A percentile compares a stretch with the other conserved stretches of the same genome.
These are phyloP conservation scores for Himantopus leucocephalus DNA, from an alignment of 2,113 vertebrate genomes.

Conservation along the genomic window DNA sequence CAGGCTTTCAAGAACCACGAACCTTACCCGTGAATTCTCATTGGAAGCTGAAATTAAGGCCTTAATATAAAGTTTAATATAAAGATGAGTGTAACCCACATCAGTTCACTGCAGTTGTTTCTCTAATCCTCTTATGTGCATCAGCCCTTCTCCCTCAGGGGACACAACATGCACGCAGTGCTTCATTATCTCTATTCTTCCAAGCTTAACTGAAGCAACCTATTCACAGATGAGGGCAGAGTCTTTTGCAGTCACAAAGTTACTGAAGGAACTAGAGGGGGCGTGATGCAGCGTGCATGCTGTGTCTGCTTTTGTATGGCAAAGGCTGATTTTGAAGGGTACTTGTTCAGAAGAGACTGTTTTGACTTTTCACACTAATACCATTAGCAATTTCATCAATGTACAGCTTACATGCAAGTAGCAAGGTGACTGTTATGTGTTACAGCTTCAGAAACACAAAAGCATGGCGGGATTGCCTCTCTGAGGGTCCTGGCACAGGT, in stretches of 20 bases:
- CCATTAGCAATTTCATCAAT: not conserved
- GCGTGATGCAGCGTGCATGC: accelerated
- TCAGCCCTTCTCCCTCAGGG: not conserved
- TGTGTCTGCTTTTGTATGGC: not conserved
- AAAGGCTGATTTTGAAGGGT: not conserved
- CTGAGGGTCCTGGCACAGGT: not conserved
- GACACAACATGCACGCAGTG: not conserved
- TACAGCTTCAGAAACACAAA: not conserved
- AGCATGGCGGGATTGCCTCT: not conserved
- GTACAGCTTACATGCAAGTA: not conserved
- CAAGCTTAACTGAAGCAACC: not conserved
- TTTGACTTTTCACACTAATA: not conserved
- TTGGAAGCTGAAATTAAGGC: not conserved
- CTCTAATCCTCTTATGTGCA: constrained; percentile 19
- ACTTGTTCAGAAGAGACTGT: not conserved
- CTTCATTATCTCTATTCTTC: constrained; percentile 11
- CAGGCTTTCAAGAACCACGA: not conserved
- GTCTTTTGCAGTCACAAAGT: not conserved
- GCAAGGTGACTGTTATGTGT: not conserved
- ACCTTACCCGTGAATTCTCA: not conserved
- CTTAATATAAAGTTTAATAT: not conserved
- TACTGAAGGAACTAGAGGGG: not conserved
- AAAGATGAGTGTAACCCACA: not conserved
- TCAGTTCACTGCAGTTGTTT: not conserved
- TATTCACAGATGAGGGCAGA: not conserved